Conservation (phyloP, 30 jellyfish, hydroid and myxozoan genomes). For the Chrysaora quinquecirrha region DNA sequence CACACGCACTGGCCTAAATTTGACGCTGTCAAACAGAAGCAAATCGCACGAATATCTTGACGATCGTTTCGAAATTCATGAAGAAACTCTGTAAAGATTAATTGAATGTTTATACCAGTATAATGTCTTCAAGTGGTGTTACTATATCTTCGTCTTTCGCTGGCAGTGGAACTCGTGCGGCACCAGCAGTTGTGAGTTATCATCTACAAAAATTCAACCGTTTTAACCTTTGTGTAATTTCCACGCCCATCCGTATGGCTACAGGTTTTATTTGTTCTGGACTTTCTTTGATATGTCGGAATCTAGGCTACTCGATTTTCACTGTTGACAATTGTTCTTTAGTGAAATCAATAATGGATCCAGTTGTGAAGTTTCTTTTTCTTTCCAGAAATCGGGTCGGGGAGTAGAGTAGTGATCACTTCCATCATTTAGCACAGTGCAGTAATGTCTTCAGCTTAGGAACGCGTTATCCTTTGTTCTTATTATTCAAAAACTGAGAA, state of each 20-base stretch:
- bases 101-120: not conserved
- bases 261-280: not conserved
- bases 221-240: not conserved
- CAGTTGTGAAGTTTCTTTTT: too few species aligned
- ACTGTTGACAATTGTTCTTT: not conserved
- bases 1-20: not conserved
- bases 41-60: not conserved
- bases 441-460: too few species aligned
- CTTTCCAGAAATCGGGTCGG: too few species aligned
- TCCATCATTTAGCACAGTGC: too few species aligned
- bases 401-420: too few species aligned
- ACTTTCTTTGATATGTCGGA: not conserved
- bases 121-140: constrained; percentile 66
- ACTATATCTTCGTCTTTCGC: constrained; percentile 53
- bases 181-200: constrained; percentile 75
- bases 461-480: too few species aligned
- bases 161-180: constrained; percentile 68
- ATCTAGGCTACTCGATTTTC: not conserved
- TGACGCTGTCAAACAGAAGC: constrained; percentile 1
- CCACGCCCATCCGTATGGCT: constrained; percentile 15
- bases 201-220: not conserved
- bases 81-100: not conserved
- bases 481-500: not conserved
- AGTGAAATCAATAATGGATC: too few species aligned
- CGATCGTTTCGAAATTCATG: constrained; percentile 12